A percentile compares a stretch with the other conserved stretches of the same genome.
phyloP scores from a whole-genome alignment of 2,113 vertebrate genomes.

The Erythrocercus mccallii region DNA sequence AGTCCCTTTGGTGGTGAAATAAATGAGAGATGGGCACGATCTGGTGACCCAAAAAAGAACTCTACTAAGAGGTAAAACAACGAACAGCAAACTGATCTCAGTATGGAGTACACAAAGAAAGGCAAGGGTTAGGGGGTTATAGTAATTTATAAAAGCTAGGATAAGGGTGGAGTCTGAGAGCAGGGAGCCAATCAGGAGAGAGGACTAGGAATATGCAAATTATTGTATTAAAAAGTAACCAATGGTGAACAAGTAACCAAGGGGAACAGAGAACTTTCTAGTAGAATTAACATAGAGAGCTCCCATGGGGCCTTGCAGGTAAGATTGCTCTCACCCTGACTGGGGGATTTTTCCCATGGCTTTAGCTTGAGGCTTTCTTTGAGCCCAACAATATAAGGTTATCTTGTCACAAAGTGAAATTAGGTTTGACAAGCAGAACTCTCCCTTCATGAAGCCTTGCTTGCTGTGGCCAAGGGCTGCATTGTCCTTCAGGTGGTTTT shows the following conservation, averaged over 20 bases:
- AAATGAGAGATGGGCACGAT: background rate
- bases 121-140: background rate
- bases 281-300: background rate
- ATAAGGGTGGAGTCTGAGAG: background rate
- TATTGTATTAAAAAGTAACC: background rate
- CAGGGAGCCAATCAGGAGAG: background rate
- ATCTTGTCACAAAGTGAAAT: fast-evolving
- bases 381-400: background rate
- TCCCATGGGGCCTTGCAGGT: background rate
- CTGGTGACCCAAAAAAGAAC: background rate
- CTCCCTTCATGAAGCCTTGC: fast-evolving
- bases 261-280: background rate
- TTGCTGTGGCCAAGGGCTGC: background rate
- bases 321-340: background rate
- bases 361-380: background rate
- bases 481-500: background rate
- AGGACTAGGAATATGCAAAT: background rate
- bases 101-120: background rate
- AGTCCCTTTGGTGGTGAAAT: background rate
- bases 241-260: background rate
- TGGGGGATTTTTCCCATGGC: background rate
- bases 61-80: background rate
- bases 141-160: background rate
- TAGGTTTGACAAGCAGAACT: background rate
- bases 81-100: background rate